Conservation (phyloP, 1,140 invertebrate genomes). For the Neodiprion pinetum region DNA sequence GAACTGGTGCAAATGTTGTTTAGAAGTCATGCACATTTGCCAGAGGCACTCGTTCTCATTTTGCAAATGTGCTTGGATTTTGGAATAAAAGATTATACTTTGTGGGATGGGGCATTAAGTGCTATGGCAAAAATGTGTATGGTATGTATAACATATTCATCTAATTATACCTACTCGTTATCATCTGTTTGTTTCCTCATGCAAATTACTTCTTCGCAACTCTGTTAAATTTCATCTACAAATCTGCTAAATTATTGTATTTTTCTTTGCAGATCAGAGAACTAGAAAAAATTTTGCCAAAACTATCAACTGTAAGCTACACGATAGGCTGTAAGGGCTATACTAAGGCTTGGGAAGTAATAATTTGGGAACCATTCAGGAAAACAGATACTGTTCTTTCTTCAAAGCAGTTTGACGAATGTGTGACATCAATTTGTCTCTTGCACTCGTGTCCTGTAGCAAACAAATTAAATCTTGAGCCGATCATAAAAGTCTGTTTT, state of each 20-base stretch:
- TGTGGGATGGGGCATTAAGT: slow-evolving; percentile 45
- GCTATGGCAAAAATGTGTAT: slow-evolving; percentile 43
- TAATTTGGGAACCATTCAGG: slow-evolving; percentile 43
- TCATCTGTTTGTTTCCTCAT: background rate
- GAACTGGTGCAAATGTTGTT: slow-evolving; percentile 49
- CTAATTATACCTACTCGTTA: background rate
- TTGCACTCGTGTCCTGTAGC: slow-evolving; percentile 49
- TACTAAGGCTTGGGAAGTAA: slow-evolving; percentile 46
- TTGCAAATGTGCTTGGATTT: slow-evolving; percentile 49
- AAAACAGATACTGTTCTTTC: slow-evolving; percentile 37
- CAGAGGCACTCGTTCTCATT: slow-evolving; percentile 39
- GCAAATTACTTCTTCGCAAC: too few relatives aligned
- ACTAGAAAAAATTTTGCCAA: slow-evolving; percentile 42
- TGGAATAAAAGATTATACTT: slow-evolving; percentile 39
- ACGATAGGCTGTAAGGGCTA: slow-evolving; percentile 47
- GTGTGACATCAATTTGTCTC: slow-evolving; percentile 40
- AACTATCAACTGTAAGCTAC: slow-evolving; percentile 34
- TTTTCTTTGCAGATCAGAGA: slow-evolving; percentile 40
- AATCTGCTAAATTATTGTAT: slow-evolving; percentile 11
- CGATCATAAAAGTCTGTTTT: slow-evolving; percentile 41
- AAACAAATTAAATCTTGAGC: slow-evolving; percentile 40
- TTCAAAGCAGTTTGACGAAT: slow-evolving; percentile 39
- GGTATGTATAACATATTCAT: slow-evolving; percentile 23
- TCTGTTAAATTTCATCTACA: too few relatives aligned
- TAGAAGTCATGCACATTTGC: slow-evolving; percentile 33